Percentiles rank a stretch among this genome's conserved stretches.
These are phyloP conservation scores for rat (Rattus norvegicus) DNA, from an alignment of 2,113 vertebrate genomes.

Conservation along the genomic window DNA sequence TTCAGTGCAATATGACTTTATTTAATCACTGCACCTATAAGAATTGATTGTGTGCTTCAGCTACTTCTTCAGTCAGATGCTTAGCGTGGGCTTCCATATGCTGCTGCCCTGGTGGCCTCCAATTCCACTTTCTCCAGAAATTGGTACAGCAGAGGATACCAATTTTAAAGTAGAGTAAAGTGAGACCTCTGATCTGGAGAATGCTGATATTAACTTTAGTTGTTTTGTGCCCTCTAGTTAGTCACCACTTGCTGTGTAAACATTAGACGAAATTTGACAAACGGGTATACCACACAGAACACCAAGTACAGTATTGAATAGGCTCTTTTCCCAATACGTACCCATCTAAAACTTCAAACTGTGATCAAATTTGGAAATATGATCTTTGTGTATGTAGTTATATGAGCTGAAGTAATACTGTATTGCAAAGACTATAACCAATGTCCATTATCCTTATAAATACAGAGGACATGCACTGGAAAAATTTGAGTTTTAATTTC, in stretches of 20 bases:
- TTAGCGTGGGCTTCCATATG: accelerated
- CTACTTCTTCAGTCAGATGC: accelerated
- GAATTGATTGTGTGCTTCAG: neutral
- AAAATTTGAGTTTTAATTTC: neutral
- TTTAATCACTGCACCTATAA: neutral
- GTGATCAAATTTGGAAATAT: neutral
- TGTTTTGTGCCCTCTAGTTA: neutral
- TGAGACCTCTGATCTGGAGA: neutral
- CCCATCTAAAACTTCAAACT: neutral
- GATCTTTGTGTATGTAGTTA: neutral
- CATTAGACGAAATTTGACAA: neutral
- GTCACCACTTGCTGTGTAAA: neutral
- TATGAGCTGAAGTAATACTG: neutral
- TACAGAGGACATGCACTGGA: neutral
- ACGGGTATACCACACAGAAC: neutral
- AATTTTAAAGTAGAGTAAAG: accelerated
- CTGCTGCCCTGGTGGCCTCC: accelerated
- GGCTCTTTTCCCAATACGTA: accelerated
- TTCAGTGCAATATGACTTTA: neutral
- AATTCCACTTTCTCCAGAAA: neutral
- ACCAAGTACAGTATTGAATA: accelerated
- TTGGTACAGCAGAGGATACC: neutral
- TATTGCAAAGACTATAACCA: accelerated
- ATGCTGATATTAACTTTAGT: no score
- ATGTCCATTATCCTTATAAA: neutral